phyloP scores from a whole-genome alignment of 2,888 invertebrate species.

The Apamea anceps region DNA sequence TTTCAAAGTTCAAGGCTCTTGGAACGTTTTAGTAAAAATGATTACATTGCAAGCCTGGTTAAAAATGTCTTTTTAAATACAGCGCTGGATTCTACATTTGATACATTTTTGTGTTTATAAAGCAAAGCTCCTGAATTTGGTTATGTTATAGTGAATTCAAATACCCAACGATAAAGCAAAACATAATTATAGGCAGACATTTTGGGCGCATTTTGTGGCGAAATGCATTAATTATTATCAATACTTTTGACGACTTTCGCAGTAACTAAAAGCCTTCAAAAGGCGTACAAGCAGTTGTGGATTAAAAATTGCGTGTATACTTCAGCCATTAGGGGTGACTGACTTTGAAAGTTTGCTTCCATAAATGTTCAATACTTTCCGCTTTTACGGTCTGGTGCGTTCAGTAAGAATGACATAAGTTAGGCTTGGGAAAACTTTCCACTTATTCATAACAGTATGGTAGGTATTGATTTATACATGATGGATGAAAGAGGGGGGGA shows the following conservation, averaged over 20 bases:
- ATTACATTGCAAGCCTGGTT: neutral
- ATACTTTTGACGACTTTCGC: neutral
- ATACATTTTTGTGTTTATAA: neutral
- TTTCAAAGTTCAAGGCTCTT: neutral
- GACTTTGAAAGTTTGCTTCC: neutral
- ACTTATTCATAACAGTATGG: constrained; percentile 29
- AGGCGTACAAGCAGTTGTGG: neutral
- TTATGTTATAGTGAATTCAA: neutral
- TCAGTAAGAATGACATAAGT: constrained; percentile 5
- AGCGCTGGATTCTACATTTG: neutral
- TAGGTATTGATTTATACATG: constrained; percentile 28
- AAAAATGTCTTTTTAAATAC: neutral
- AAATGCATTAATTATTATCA: neutral
- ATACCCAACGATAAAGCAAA: neutral
- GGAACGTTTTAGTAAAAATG: neutral
- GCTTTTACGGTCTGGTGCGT: constrained; percentile 3
- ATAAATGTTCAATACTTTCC: constrained; percentile 7
- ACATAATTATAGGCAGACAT: neutral
- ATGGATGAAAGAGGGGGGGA: neutral
- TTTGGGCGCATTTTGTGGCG: neutral
- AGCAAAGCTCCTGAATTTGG: constrained; percentile 22
- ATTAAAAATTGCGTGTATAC: neutral
- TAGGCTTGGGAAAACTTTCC: constrained; percentile 25
- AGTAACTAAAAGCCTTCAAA: neutral
- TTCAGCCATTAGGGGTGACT: neutral